Evolutionary conservation across 35 echinoderm and acorn worm species (phyloP).

Genomic region (Apostichopus japonicus): DNA sequence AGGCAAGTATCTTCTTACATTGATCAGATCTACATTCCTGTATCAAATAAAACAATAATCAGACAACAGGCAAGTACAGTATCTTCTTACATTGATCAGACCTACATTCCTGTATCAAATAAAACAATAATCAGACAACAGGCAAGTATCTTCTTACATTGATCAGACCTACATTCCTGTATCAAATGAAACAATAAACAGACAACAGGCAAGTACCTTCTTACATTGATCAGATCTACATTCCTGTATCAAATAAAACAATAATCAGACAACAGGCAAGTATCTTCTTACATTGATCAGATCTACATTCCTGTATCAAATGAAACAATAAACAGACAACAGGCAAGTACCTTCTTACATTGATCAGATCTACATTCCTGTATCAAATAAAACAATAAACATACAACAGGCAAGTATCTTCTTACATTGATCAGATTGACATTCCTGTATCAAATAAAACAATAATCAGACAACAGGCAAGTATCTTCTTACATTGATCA

Average conservation of each 20-base stretch:
- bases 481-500: not conserved
- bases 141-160: not conserved
- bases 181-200: not conserved
- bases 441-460: not conserved
- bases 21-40: not conserved
- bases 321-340: not conserved
- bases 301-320: not conserved
- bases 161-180: not conserved
- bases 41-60: not conserved
- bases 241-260: not conserved
- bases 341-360: not conserved
- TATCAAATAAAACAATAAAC: not conserved
- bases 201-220: not conserved
- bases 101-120: not conserved
- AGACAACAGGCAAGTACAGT: not conserved
- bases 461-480: not conserved
- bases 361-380: not conserved
- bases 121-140: not conserved
- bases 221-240: not conserved
- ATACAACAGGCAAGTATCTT: not conserved
- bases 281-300: not conserved
- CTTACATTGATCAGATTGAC: not conserved
- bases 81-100: not conserved
- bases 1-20: slow-evolving; percentile 2
- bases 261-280: not conserved